Evolutionary conservation across 2,113 vertebrate species (phyloP).

Genomic region (Myotis davidii): DNA sequence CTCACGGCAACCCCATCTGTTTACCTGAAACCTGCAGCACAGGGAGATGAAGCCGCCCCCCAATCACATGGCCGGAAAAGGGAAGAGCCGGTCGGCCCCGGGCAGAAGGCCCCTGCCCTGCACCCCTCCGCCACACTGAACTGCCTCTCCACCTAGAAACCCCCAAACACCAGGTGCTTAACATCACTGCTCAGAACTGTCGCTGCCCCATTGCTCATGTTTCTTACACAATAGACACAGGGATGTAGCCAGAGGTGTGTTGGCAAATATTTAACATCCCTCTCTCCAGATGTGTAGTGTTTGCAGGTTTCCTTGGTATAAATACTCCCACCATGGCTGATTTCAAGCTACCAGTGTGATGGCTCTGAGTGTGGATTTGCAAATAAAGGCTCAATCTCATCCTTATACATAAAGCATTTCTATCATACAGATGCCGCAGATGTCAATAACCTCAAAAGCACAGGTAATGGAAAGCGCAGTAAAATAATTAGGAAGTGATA

Average conservation of each 20-base stretch:
- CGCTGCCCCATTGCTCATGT: background rate
- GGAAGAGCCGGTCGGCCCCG: background rate
- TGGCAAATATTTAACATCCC: background rate
- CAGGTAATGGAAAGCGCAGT: background rate
- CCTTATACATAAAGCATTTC: background rate
- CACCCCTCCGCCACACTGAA: background rate
- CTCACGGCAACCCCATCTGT: background rate
- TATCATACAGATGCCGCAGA: background rate
- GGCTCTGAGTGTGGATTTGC: no score
- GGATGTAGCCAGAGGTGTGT: background rate
- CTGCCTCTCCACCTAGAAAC: background rate
- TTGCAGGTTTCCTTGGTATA: background rate
- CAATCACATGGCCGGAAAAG: background rate
- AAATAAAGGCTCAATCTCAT: background rate
- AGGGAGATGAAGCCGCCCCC: background rate
- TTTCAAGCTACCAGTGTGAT: background rate
- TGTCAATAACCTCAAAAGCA: background rate
- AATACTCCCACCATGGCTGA: background rate
- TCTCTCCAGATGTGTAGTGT: background rate
- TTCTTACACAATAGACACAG: background rate
- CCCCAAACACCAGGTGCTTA: background rate
- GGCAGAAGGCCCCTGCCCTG: background rate
- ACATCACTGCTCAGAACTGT: background rate
- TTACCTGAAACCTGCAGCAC: background rate
- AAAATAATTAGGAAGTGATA: background rate